phyloP scores from a whole-genome alignment of 2,888 invertebrate species.

The Steinernema hermaphroditum region DNA sequence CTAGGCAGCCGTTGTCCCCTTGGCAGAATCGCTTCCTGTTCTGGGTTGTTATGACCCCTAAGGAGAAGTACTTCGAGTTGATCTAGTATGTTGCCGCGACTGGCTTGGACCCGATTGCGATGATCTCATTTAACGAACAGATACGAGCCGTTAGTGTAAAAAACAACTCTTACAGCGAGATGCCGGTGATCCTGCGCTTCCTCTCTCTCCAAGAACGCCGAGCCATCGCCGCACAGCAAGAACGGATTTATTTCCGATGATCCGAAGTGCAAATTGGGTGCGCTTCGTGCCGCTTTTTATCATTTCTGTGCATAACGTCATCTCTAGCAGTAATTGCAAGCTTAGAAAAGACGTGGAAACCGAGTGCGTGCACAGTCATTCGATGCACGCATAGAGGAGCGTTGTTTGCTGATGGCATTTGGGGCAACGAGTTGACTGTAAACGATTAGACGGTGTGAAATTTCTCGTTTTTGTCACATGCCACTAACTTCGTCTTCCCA shows the following conservation, averaged over 20 bases:
- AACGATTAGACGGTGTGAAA: slow-evolving; percentile 15
- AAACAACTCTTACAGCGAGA: neutral
- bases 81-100: too few species aligned
- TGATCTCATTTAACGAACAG: neutral
- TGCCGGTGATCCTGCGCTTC: neutral
- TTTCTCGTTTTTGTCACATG: neutral
- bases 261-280: slow-evolving; percentile 18
- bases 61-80: too few species aligned
- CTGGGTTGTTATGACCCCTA: too few species aligned
- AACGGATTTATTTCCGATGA: neutral
- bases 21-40: too few species aligned
- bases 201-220: neutral
- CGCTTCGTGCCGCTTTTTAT: neutral
- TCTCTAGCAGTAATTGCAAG: too few species aligned
- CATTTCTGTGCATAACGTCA: too few species aligned
- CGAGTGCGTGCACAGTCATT: too few species aligned
- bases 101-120: too few species aligned
- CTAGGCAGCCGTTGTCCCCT: too few species aligned
- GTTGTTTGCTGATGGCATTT: neutral
- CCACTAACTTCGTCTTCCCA: neutral
- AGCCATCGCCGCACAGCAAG: neutral
- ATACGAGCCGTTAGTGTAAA: slow-evolving; percentile 11
- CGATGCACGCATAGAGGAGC: too few species aligned
- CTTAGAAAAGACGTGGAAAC: too few species aligned
- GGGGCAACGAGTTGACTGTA: neutral